A percentile compares a stretch with the other conserved stretches of the same genome.
Conservation (phyloP, 2,888 invertebrate genomes). For the Ceriagrion tenellum region DNA sequence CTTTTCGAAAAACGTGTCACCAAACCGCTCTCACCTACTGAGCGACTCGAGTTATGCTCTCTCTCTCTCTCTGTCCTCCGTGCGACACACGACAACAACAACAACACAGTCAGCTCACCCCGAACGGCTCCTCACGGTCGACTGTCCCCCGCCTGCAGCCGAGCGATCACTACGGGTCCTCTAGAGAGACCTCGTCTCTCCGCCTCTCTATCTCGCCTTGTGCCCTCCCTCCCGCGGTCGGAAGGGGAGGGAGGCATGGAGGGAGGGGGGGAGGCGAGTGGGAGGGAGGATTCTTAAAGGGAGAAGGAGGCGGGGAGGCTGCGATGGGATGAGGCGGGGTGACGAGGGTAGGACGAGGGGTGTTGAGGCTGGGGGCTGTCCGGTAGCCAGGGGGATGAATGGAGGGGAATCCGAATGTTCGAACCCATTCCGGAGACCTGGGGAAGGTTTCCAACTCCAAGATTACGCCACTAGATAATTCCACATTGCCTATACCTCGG, state of each 20-base stretch:
- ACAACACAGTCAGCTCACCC: background rate
- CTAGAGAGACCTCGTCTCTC: background rate
- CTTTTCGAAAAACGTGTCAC: background rate
- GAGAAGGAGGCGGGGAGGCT: background rate
- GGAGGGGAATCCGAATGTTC: background rate
- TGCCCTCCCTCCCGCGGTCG: background rate
- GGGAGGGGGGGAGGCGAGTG: background rate
- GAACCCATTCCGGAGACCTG: background rate
- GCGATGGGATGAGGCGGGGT: background rate
- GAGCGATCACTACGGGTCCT: background rate
- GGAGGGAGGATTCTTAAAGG: background rate
- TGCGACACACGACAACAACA: background rate
- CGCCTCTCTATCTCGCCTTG: background rate
- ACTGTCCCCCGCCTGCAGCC: background rate
- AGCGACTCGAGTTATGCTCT: background rate
- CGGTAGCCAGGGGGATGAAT: background rate
- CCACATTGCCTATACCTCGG: too few species aligned
- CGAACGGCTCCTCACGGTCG: background rate
- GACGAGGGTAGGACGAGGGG: background rate
- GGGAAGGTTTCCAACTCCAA: background rate
- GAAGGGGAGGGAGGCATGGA: background rate
- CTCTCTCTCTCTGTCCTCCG: background rate
- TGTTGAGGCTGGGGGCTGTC: background rate
- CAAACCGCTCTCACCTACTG: background rate
- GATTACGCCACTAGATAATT: too few species aligned